phyloP scores from a whole-genome alignment of 2,888 invertebrate genomes.

The Eupithecia vulgata region DNA sequence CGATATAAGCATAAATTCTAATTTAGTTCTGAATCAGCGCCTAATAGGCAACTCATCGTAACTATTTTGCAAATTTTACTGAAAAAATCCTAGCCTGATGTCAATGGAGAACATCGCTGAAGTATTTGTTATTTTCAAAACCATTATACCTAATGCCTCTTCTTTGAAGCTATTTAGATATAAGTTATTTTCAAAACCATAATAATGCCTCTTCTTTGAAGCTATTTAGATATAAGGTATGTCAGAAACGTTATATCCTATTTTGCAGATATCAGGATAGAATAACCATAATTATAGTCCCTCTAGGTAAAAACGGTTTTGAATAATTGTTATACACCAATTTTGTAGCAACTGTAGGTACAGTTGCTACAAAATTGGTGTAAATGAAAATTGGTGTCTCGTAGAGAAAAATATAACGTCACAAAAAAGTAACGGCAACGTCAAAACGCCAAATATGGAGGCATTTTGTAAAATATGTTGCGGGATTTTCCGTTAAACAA shows the following conservation, averaged over 20 bases:
- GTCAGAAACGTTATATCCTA: background rate
- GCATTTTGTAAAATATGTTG: slow-evolving; percentile 53
- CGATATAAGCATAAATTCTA: background rate
- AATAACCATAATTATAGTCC: no score
- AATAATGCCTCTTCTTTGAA: background rate
- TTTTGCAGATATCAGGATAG: background rate
- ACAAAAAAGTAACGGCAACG: slow-evolving; percentile 40
- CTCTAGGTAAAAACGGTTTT: background rate
- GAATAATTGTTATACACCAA: background rate
- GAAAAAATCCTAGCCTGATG: background rate
- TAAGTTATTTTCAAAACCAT: background rate
- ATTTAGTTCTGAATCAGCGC: background rate
- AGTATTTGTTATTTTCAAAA: background rate
- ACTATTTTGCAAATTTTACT: background rate
- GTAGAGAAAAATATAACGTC: slow-evolving; percentile 24
- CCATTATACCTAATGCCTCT: background rate
- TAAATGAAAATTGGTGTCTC: no score
- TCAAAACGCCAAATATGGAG: slow-evolving; percentile 55
- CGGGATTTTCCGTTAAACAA: slow-evolving; percentile 53
- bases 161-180: background rate
- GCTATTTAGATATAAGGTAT: background rate
- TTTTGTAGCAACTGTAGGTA: background rate
- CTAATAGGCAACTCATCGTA: background rate
- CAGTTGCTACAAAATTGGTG: no score
- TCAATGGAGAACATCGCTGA: background rate